Percentiles rank a stretch among this genome's conserved stretches.
Evolutionary conservation across 2,797 vertebrate species (phyloP).

Genomic region (Enteromius trimaculatus): DNA sequence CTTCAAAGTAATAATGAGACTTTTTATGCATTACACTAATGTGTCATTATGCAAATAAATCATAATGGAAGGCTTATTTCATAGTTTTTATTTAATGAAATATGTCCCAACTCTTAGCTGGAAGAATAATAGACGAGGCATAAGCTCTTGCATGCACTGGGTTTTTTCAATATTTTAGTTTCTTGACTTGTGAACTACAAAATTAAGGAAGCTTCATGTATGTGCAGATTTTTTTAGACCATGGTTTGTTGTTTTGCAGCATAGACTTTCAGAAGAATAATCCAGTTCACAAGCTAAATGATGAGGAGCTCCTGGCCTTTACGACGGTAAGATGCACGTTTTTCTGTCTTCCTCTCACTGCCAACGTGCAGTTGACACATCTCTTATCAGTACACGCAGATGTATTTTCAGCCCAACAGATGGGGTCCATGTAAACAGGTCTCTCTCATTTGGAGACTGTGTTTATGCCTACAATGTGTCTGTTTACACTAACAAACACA

Average conservation of each 20-base stretch:
- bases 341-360: neutral
- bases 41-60: neutral
- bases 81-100: neutral
- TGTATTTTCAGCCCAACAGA: neutral
- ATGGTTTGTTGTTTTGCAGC: conserved; percentile 73
- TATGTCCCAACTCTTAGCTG: neutral
- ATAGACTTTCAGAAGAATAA: conserved; percentile 94
- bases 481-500: neutral
- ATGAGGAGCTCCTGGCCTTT: conserved; percentile 92
- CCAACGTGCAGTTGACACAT: neutral
- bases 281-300: conserved; percentile 91
- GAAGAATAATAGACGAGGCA: neutral
- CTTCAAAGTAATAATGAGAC: neutral
- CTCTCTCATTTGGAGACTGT: neutral
- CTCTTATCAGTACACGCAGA: neutral
- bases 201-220: neutral
- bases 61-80: conserved; percentile 1
- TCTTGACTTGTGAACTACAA: neutral
- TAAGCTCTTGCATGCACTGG: neutral
- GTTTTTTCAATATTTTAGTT: neutral
- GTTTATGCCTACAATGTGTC: neutral
- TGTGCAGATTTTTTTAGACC: neutral
- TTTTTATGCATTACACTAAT: neutral
- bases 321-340: conserved; percentile 84
- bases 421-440: neutral